These are phyloP conservation scores for Turritopsis rubra DNA, from an alignment of 30 jellyfish, hydroid and myxozoan genomes.

Conservation along the genomic window DNA sequence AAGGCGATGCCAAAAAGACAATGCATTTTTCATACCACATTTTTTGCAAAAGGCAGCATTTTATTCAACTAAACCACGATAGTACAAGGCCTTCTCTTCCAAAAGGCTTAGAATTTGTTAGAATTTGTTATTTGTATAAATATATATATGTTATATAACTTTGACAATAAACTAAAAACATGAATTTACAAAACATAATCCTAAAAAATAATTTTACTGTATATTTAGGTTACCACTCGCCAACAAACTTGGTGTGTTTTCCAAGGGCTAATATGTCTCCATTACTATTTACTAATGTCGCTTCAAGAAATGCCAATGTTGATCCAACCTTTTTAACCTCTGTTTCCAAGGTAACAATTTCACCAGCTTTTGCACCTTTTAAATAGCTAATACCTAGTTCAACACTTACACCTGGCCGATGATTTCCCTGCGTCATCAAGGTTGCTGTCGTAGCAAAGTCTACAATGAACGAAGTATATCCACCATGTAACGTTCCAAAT, in stretches of 20 bases:
- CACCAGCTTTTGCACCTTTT: constrained; percentile 78
- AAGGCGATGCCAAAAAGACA: too few relatives aligned
- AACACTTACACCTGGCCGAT: constrained; percentile 67
- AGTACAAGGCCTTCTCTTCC: too few relatives aligned
- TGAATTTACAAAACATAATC: too few relatives aligned
- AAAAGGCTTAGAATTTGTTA: too few relatives aligned
- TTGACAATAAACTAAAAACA: too few relatives aligned
- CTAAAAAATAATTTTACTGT: too few relatives aligned
- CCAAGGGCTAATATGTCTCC: constrained; percentile 81
- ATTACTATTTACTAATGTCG: constrained; percentile 46
- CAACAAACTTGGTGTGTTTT: constrained; percentile 72
- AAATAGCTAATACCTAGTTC: constrained; percentile 73
- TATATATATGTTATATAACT: too few relatives aligned
- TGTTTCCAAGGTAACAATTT: constrained; percentile 57
- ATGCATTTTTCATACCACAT: too few relatives aligned
- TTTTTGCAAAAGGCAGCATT: too few relatives aligned
- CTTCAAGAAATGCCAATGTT: constrained; percentile 60
- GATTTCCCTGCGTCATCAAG: constrained; percentile 21
- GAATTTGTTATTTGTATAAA: too few relatives aligned
- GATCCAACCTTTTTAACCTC: constrained; percentile 55
- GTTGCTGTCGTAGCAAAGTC: constrained; percentile 70
- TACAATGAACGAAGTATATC: constrained; percentile 52
- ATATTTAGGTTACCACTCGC: background rate
- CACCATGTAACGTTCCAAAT: constrained; percentile 78
- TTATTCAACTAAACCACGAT: too few relatives aligned